phyloP scores from a whole-genome alignment of 2,888 invertebrate species.

The Gymnosoma rotundatum region DNA sequence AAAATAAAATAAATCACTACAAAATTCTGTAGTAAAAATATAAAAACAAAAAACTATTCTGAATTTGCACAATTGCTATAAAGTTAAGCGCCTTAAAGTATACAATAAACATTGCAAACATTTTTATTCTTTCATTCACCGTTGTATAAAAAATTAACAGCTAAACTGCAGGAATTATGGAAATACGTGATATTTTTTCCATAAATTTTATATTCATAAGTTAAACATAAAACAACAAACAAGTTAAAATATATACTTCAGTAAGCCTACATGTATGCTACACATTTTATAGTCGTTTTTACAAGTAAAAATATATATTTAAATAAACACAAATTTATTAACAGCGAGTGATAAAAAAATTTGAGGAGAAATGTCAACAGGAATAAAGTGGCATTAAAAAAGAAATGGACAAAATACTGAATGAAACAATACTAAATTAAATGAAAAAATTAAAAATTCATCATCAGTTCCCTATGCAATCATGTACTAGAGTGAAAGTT shows the following conservation, averaged over 20 bases:
- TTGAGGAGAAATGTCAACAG: neutral
- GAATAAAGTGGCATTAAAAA: neutral
- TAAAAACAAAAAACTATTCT: neutral
- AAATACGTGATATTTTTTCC: neutral
- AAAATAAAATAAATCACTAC: neutral
- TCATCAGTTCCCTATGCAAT: too few species aligned
- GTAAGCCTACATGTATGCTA: slow-evolving; percentile 6
- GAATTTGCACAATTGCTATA: slow-evolving; percentile 22
- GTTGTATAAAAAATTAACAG: neutral
- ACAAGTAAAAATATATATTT: slow-evolving; percentile 2
- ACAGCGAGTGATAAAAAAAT: neutral
- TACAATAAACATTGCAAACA: slow-evolving; percentile 69
- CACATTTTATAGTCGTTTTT: neutral
- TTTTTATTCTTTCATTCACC: neutral
- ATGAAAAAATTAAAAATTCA: too few species aligned
- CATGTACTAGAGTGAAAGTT: too few species aligned
- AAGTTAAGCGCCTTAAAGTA: slow-evolving; percentile 72
- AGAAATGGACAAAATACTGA: neutral
- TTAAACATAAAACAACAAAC: neutral
- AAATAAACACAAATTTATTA: slow-evolving; percentile 22
- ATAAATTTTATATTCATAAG: neutral
- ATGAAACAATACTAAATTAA: too few species aligned
- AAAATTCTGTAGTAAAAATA: neutral
- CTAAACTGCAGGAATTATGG: neutral
- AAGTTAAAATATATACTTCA: neutral